Base-by-base conservation (phyloP, 1,140 invertebrate genomes). In the Aricia agestis region DNA sequence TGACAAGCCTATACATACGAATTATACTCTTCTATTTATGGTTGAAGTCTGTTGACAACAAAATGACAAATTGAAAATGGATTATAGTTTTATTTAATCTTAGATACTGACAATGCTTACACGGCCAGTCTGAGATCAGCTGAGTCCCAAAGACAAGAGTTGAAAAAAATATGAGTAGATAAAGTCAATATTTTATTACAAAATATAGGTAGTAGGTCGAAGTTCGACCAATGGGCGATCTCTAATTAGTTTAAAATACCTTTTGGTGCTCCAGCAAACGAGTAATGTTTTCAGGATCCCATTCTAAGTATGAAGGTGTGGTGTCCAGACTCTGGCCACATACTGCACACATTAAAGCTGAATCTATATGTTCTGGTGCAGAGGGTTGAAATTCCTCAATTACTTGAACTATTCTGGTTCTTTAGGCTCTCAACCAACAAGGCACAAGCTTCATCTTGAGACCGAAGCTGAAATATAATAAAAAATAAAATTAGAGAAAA, bases 271-370 rank as follows among this genome's bases (percentile, higher is more conserved):
- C 58, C 17, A 59, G 18, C 58, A 59, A 59, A 59, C n/a, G 58
- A 13, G 45, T 4, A 11, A 15, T 52, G 13, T 52, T 52, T 13
- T 52, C 45, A 52, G 45, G 9, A 52, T 52, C 1, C 45, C 45
- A 52, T 4, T 52, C 10, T 52, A 52, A 52, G 13, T 52, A 1
- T 15, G 45, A 52, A 52, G 45, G 1, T 52, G 45, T 52, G 10
- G 13, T 11, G 58, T 11, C n/a, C 58, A 59, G 58, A 18, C 58
- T 17, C 17, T 59, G 17, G 18, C 58, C 17, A 19, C 58, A 59
- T 59, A 59, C 58, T 17, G 58, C 58, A 59, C 58, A 59, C 58
- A 59, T 19, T 59, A 59, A 18, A 59, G 7, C 45, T 52, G 11
- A 19, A 59, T 36, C 36, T n/a, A 59, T 10, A 59, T 59, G 58